Evolutionary conservation across 1,140 invertebrate genomes (phyloP).

Genomic region (Nasonia vitripennis): DNA sequence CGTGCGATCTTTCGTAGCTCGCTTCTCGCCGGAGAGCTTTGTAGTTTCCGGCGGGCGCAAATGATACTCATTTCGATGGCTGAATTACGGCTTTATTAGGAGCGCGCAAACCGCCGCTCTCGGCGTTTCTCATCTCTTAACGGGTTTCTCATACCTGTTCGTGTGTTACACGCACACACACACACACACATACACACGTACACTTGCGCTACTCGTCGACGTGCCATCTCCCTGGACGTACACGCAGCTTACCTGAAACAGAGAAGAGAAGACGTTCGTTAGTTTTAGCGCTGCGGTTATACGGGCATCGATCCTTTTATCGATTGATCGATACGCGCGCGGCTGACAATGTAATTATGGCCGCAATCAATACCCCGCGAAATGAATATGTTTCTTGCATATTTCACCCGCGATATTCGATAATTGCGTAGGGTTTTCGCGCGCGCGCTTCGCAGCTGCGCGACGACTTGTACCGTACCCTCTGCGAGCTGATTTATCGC

Average conservation of each 20-base stretch:
- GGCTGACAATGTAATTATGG: too few species aligned
- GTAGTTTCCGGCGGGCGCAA: conserved; percentile 22
- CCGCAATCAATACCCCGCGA: too few species aligned
- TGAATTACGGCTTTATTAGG: conserved; percentile 46
- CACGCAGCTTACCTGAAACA: not conserved
- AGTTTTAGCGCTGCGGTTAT: not conserved
- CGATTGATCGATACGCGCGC: too few species aligned
- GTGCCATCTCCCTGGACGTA: not conserved
- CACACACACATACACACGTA: too few species aligned
- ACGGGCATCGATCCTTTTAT: not conserved
- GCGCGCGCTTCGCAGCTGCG: not conserved
- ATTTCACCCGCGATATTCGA: not conserved
- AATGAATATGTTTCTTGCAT: not conserved
- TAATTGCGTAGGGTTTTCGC: not conserved
- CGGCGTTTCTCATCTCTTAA: conserved; percentile 12
- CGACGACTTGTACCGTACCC: not conserved
- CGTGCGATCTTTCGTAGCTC: not conserved
- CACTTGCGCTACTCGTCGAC: too few species aligned
- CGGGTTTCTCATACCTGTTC: conserved; percentile 6
- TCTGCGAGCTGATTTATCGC: not conserved
- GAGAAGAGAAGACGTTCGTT: not conserved
- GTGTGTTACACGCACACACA: not conserved
- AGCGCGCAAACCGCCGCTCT: not conserved
- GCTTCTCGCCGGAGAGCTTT: not conserved
- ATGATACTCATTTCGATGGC: conserved; percentile 37